Evolutionary conservation across 2,113 vertebrate species (phyloP).

Genomic region (Hepsetus odoe): DNA sequence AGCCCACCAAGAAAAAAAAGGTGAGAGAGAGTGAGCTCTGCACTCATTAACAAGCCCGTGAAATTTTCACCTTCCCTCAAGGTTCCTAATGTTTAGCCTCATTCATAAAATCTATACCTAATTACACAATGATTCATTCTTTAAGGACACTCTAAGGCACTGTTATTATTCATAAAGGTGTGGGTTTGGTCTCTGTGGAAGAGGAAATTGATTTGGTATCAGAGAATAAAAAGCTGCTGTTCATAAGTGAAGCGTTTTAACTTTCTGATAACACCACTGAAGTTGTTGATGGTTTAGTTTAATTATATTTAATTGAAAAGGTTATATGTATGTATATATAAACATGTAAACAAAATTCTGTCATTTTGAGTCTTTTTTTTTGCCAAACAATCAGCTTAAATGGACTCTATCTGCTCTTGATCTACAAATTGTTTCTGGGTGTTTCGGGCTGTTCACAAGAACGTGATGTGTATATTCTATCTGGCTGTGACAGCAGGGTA

Average conservation of each 20-base stretch:
- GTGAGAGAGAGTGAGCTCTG: slow-evolving; percentile 64
- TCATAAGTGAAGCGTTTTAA: neutral
- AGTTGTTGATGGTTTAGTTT: too few species aligned
- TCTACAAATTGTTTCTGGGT: too few species aligned
- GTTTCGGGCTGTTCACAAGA: neutral
- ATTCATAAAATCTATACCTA: slow-evolving; percentile 24
- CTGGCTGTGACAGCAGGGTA: slow-evolving; percentile 82
- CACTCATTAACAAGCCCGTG: neutral
- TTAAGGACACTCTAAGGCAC: neutral
- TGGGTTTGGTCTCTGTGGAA: neutral
- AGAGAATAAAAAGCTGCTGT: neutral
- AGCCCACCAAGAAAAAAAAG: slow-evolving; percentile 99
- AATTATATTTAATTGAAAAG: too few species aligned
- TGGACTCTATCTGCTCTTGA: too few species aligned
- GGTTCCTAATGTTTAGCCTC: slow-evolving; percentile 9
- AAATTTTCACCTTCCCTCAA: neutral
- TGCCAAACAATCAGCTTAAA: too few species aligned
- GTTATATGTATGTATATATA: too few species aligned
- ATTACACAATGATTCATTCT: slow-evolving; percentile 15
- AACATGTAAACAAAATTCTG: too few species aligned
- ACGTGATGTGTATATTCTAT: neutral
- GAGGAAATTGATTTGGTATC: neutral
- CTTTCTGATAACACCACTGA: neutral
- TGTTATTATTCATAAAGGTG: slow-evolving; percentile 7
- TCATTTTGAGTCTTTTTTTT: too few species aligned